Evolutionary conservation across 1,140 invertebrate genomes (phyloP), one percentile per base, ranked within the genome.

Genomic region (Nasonia giraulti): DNA sequence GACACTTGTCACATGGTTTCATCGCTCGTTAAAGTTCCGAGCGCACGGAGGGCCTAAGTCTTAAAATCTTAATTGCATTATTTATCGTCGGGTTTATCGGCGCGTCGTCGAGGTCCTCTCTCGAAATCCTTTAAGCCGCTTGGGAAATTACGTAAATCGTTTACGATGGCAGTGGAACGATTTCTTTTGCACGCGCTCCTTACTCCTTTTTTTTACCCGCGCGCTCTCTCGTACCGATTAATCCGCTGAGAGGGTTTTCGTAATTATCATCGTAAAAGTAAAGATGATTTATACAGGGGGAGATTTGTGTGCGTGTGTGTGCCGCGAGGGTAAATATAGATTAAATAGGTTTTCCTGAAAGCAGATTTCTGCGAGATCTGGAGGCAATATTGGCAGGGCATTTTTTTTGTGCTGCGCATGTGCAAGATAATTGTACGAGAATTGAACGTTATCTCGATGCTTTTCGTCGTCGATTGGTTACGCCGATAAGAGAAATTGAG

Each of bases 1-100:
- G 88, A 90, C 89, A 91, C 90, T 91, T 90, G 89, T 91, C 89
- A 89, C 87, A 77, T 71, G 89, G 88, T 91, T 91, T 91, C 90
- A 91, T 91, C 88, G 86, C 81, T 91, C 90, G 89, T 91, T 89
- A 91, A 91, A 89, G 76, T 79, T 86, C 20, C 6, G 12, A 7
- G 33, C n/a, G 68, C 33, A 69, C 75, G 87, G 88, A 90, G 87
- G 87, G 87, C 87, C 85, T 71, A 80, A 80, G 84, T 8, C 62
- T 81, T 62, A 81, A 84, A 80, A 74, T 40, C 87, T 90, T 90
- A 90, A 90, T 90, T 90, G 85, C 87, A 55, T 84, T 89, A 89
- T 89, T 90, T 90, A 90, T 89, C 86, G 76, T 87, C 83, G 14
- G 74, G 47, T 40, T 1, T 1, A 1, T 27, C 74, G 87, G 86